Conservation (phyloP, 2,797 vertebrate genomes). For the Sebastes hopkinsi region DNA sequence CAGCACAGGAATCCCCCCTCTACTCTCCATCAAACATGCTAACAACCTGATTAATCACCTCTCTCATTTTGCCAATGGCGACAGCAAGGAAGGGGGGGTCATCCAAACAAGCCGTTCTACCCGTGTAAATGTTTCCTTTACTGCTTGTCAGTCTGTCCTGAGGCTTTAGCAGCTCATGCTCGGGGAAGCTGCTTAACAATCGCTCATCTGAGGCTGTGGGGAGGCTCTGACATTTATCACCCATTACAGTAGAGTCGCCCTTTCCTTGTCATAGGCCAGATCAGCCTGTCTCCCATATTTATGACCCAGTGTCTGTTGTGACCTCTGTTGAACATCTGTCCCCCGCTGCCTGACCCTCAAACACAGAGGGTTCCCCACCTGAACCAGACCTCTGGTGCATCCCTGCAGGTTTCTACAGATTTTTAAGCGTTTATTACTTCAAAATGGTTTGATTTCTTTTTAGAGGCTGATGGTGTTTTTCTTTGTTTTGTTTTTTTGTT, state of each 20-base stretch:
- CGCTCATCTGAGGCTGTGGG: conserved; percentile 67
- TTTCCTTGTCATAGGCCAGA: conserved; percentile 69
- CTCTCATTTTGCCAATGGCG: conserved; percentile 57
- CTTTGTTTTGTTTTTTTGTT: neutral
- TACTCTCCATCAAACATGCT: conserved; percentile 72
- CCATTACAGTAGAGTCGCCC: conserved; percentile 66
- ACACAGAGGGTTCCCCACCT: conserved; percentile 23
- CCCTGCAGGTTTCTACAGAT: neutral
- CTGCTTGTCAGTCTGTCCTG: conserved; percentile 68
- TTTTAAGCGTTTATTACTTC: neutral
- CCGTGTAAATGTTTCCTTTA: conserved; percentile 75
- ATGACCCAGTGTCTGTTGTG: conserved; percentile 63
- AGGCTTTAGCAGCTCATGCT: conserved; percentile 46
- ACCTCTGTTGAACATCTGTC: conserved; percentile 62
- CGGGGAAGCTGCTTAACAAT: conserved; percentile 67
- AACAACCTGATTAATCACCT: conserved; percentile 79
- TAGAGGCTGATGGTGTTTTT: neutral
- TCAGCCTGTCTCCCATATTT: conserved; percentile 69
- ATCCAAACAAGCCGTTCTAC: conserved; percentile 71
- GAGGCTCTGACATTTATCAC: conserved; percentile 73
- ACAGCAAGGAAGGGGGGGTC: conserved; percentile 53
- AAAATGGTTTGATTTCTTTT: neutral
- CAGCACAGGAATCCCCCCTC: conserved; percentile 18
- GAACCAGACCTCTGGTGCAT: conserved; percentile 10
- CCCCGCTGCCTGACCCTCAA: conserved; percentile 53